These are phyloP conservation scores for Pemphredon lugubris DNA, from an alignment of 2,888 invertebrate genomes.

Conservation along the genomic window DNA sequence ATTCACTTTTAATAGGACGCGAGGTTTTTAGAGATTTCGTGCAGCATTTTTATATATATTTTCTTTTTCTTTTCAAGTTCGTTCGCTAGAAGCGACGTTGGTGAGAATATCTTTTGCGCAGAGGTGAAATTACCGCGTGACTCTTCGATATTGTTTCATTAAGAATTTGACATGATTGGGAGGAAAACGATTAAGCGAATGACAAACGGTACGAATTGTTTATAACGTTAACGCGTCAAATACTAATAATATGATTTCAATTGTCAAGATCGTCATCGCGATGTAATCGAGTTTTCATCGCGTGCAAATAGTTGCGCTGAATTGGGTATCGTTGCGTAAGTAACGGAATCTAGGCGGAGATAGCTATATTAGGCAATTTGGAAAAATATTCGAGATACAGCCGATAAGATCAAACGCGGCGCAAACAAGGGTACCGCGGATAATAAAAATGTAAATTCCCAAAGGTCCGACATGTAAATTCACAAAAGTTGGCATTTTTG, in stretches of 20 bases:
- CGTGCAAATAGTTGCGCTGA: slow-evolving; percentile 18
- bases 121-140: no score
- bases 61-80: no score
- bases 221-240: no score
- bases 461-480: no score
- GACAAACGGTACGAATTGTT: background rate
- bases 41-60: no score
- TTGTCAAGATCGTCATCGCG: background rate
- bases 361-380: slow-evolving; percentile 11
- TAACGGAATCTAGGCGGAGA: slow-evolving; percentile 12
- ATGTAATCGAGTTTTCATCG: background rate
- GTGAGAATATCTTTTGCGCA: no score
- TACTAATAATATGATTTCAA: background rate
- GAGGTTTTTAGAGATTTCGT: background rate
- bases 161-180: no score
- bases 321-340: slow-evolving; percentile 21
- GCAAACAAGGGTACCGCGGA: background rate
- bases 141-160: no score
- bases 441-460: background rate
- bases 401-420: slow-evolving; percentile 6
- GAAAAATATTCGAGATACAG: background rate
- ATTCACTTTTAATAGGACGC: slow-evolving; percentile 34
- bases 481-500: no score
- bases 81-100: no score
- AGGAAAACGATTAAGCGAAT: background rate